A percentile compares a stretch with the other conserved stretches of the same genome.
Evolutionary conservation across 2,888 invertebrate species (phyloP).

Genomic region (Hirtodrosophila alboralis): DNA sequence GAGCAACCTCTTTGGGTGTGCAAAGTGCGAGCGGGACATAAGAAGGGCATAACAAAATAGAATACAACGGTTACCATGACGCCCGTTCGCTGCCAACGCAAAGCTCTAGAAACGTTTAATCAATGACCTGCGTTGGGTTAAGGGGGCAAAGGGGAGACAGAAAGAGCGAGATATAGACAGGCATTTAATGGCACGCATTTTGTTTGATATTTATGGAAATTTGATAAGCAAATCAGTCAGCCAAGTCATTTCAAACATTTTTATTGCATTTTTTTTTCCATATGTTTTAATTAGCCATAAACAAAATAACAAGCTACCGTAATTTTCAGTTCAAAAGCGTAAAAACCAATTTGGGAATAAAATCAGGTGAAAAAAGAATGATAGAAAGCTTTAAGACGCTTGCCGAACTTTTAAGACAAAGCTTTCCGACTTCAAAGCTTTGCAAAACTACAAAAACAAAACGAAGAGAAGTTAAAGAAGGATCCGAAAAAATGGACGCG

Average conservation of each 20-base stretch:
- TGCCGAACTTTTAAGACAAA: neutral
- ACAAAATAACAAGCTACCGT: constrained; percentile 12
- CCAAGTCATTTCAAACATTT: constrained; percentile 33
- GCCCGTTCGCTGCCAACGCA: constrained; percentile 30
- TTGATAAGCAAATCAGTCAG: constrained; percentile 54
- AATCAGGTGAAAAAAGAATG: neutral
- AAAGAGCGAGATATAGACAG: neutral
- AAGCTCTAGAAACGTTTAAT: constrained; percentile 65
- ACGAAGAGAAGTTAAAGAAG: too few relatives aligned
- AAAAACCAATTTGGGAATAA: neutral
- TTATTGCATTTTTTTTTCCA: constrained; percentile 43
- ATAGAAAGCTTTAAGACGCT: neutral
- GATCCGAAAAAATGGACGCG: too few relatives aligned
- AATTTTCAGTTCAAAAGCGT: neutral
- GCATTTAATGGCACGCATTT: constrained; percentile 42
- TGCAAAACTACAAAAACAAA: neutral
- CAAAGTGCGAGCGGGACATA: constrained; percentile 33
- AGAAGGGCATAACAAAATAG: constrained; percentile 48
- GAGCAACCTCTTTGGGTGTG: neutral
- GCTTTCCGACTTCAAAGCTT: neutral
- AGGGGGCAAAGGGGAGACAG: too few relatives aligned
- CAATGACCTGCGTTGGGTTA: constrained; percentile 49
- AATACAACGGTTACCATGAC: constrained; percentile 63
- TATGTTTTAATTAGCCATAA: constrained; percentile 27
- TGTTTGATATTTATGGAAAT: constrained; percentile 67